A percentile compares a stretch with the other conserved stretches of the same genome.
Evolutionary conservation across 2,113 vertebrate genomes (phyloP).

Genomic region (Scytalopus superciliaris): DNA sequence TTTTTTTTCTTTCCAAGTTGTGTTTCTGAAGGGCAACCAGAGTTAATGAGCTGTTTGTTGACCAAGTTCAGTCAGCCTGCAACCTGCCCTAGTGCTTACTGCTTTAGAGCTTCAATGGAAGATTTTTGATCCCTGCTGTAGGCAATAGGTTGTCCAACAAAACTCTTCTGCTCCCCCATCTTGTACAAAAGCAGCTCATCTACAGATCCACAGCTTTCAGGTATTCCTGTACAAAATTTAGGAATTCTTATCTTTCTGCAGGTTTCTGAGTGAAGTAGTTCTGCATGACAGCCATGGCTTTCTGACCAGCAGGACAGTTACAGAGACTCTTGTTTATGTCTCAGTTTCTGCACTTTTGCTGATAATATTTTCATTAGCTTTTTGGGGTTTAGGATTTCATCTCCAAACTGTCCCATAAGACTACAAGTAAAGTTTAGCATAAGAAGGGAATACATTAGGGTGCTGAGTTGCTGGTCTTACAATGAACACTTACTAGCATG

Average conservation of each 20-base stretch:
- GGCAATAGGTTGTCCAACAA: background rate
- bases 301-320: background rate
- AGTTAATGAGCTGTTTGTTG: background rate
- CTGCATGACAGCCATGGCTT: background rate
- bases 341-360: background rate
- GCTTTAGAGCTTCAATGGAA: background rate
- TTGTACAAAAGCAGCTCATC: background rate
- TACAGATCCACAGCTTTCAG: background rate
- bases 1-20: background rate
- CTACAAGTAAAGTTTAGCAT: background rate
- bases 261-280: background rate
- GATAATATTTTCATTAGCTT: background rate
- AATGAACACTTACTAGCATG: background rate
- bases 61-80: background rate
- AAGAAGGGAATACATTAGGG: background rate
- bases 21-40: background rate
- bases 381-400: background rate
- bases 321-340: background rate
- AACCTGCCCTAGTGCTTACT: background rate
- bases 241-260: background rate
- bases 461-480: background rate
- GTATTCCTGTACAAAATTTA: background rate
- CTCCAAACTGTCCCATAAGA: background rate
- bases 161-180: background rate
- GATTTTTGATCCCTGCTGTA: background rate